phyloP scores from a whole-genome alignment of 2,797 vertebrate species.

The Acipenser oxyrinchus region DNA sequence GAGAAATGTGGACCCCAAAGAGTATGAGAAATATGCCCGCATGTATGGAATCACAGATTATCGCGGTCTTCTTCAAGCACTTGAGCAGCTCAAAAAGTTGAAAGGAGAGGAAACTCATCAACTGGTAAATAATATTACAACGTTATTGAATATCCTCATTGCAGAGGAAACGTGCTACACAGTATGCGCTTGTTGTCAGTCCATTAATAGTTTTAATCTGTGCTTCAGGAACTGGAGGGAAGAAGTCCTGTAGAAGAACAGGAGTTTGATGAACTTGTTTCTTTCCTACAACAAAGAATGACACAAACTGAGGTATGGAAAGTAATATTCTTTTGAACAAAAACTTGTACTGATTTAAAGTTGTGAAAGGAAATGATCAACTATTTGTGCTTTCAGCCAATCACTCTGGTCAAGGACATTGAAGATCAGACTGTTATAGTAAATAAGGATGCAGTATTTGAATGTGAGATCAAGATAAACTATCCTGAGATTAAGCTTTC shows the following conservation, averaged over 20 bases:
- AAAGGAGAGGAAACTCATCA: conserved; percentile 82
- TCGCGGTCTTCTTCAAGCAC: conserved; percentile 94
- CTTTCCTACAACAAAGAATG: conserved; percentile 93
- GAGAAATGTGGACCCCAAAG: conserved; percentile 97
- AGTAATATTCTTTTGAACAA: background rate
- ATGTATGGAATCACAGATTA: conserved; percentile 99
- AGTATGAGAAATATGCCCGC: conserved; percentile 96
- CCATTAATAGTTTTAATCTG: conserved; percentile 13
- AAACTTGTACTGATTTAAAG: conserved; percentile 9
- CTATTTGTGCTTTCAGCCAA: conserved; percentile 61
- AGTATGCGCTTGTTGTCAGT: too few relatives aligned
- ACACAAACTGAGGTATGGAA: conserved; percentile 83
- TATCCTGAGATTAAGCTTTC: conserved; percentile 97
- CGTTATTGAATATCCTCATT: too few relatives aligned
- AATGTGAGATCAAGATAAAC: conserved; percentile 95
- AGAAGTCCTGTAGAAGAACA: conserved; percentile 79
- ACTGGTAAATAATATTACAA: conserved; percentile 58
- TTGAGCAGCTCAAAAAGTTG: conserved; percentile 84
- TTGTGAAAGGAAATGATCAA: conserved; percentile 2
- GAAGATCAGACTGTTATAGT: conserved; percentile 71
- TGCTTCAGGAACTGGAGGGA: conserved; percentile 79
- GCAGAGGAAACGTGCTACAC: too few relatives aligned
- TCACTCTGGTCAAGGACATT: conserved; percentile 86
- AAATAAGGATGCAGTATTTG: conserved; percentile 78
- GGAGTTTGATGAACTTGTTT: conserved; percentile 86